phyloP scores from a whole-genome alignment of 2,797 vertebrate genomes.

The Staurois parvus region DNA sequence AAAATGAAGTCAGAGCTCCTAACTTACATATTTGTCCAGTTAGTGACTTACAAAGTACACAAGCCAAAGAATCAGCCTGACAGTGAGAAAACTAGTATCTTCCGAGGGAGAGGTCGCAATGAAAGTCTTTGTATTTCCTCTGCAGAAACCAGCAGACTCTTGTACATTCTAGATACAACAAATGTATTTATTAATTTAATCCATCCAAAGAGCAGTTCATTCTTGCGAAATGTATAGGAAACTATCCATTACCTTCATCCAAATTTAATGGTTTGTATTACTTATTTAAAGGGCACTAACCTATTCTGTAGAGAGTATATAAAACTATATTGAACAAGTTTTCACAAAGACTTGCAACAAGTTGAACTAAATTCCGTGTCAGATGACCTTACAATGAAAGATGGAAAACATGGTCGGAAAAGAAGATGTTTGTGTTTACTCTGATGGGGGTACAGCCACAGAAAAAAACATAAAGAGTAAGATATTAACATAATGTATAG shows the following conservation, averaged over 20 bases:
- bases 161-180: background rate
- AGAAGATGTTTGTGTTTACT: background rate
- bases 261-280: conserved; percentile 46
- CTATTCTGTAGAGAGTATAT: conserved; percentile 22
- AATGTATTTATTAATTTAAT: conserved; percentile 16
- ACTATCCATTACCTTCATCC: conserved; percentile 52
- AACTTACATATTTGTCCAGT: too few relatives aligned
- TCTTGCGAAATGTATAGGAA: conserved; percentile 37
- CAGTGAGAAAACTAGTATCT: background rate
- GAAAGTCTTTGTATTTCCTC: background rate
- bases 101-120: background rate
- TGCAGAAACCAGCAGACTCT: background rate
- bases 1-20: too few relatives aligned
- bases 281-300: conserved; percentile 47
- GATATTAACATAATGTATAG: background rate
- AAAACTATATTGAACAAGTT: conserved; percentile 37
- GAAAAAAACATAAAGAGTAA: background rate
- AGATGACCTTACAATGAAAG: conserved; percentile 39
- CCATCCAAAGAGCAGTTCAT: conserved; percentile 1
- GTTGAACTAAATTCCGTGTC: background rate
- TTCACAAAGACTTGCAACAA: conserved; percentile 4
- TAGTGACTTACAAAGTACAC: too few relatives aligned
- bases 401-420: background rate
- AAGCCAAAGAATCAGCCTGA: background rate
- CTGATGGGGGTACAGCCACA: background rate